Evolutionary conservation across 2,888 invertebrate genomes (phyloP), one percentile per base, ranked within the genome.

Genomic region (Hyalella azteca): DNA sequence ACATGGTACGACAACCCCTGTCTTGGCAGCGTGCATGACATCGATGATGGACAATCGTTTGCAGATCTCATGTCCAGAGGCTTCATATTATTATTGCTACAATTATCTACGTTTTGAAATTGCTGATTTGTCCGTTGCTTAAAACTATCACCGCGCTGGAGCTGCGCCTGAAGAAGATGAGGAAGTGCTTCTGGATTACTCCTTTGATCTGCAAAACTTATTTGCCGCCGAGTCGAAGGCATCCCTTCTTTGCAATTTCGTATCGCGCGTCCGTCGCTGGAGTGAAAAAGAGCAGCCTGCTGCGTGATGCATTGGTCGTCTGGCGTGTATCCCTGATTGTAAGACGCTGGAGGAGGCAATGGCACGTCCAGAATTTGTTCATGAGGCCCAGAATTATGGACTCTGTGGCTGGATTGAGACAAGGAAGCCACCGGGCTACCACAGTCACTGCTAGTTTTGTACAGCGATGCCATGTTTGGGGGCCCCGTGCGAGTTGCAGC

Each of bases 301-400:
- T 75, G 41, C 26, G 40, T 75, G 2, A 45, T 22, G 40, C 78
- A 78, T 40, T 59, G 60, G 66, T 78, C 78, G n/a, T 78, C 60
- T 9, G 78, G 60, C 36, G 54, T 59, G 66, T 78, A 78, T n/a
- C 78, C 78, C 26, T 78, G 78, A 45, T 78, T 78, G 45, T 78
- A 78, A 32, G 60, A 78, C 11, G 54, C 78, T 26, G 78, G 78
- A 60, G 78, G 78, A 9, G 78, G 78, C 3, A 78, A 45, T 2
- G 78, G 78, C 11, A 78, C 66, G 26, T 78, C 78, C 66, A 78
- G 29, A 59, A 78, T 78, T 41, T 78, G 78, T 60, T 59, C 36
- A 60, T 41, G 41, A n/a, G 39, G 22, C 15, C n/a, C 45, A 19
- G 26, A 2, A 29, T 22, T 45, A 45, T 36, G 75, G 29, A n/a